Conservation (phyloP, 1,140 invertebrate genomes). For the Macrosteles quadrilineatus region DNA sequence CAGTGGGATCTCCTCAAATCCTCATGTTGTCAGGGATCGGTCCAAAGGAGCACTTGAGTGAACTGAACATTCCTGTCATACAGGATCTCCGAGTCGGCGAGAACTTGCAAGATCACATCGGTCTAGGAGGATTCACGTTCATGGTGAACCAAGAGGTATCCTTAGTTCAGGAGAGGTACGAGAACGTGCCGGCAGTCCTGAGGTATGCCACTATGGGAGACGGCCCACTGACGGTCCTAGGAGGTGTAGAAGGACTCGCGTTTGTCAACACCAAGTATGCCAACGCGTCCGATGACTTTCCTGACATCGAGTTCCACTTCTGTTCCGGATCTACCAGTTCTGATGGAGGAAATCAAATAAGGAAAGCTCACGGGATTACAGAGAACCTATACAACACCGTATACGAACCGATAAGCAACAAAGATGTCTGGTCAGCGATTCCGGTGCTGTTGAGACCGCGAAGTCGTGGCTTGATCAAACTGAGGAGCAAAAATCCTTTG, state of each 20-base stretch:
- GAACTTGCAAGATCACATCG: slow-evolving; percentile 89
- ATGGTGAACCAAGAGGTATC: slow-evolving; percentile 74
- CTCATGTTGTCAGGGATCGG: slow-evolving; percentile 80
- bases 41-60: slow-evolving; percentile 41
- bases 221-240: slow-evolving; percentile 84
- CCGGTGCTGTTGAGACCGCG: slow-evolving; percentile 75
- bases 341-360: slow-evolving; percentile 79
- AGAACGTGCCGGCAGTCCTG: slow-evolving; percentile 71
- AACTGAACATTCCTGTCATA: slow-evolving; percentile 64
- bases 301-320: slow-evolving; percentile 92
- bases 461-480: slow-evolving; percentile 75
- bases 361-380: slow-evolving; percentile 77
- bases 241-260: slow-evolving; percentile 86
- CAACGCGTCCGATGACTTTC: slow-evolving; percentile 81
- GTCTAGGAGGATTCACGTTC: slow-evolving; percentile 81
- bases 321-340: slow-evolving; percentile 88
- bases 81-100: slow-evolving; percentile 75
- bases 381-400: slow-evolving; percentile 72
- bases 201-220: slow-evolving; percentile 76
- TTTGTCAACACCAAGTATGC: slow-evolving; percentile 90
- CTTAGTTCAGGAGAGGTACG: slow-evolving; percentile 74
- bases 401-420: slow-evolving; percentile 72
- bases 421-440: slow-evolving; percentile 82
- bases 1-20: slow-evolving; percentile 88
- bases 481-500: slow-evolving; percentile 81